phyloP scores from a whole-genome alignment of 2,113 vertebrate genomes.

The Speoplatyrhinus poulsoni region DNA sequence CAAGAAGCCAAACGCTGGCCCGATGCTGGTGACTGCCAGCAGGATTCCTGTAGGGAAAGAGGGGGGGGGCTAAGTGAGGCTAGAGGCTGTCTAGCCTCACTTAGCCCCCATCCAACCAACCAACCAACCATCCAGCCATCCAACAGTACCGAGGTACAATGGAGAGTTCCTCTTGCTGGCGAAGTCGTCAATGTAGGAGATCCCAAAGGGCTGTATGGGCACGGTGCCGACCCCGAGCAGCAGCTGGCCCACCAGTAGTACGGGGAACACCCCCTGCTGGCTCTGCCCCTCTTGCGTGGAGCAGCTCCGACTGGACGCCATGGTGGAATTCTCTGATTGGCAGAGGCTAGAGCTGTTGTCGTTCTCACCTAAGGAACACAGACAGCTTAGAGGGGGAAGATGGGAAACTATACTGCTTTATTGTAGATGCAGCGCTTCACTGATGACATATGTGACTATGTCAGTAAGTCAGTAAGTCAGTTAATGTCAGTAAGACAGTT shows the following conservation, averaged over 20 bases:
- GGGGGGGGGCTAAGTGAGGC: too few relatives aligned
- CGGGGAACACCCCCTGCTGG: conserved; percentile 72
- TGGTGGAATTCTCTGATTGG: background rate
- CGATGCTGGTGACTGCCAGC: conserved; percentile 84
- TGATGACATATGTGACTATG: background rate
- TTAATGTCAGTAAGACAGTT: conserved; percentile 4
- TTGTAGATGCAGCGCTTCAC: too few relatives aligned
- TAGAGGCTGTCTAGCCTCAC: too few relatives aligned
- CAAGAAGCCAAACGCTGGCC: conserved; percentile 86
- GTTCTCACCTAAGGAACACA: conserved; percentile 49
- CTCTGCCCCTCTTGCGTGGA: background rate
- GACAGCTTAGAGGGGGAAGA: background rate
- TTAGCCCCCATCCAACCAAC: too few relatives aligned
- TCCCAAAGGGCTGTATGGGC: conserved; percentile 95
- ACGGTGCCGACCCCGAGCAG: conserved; percentile 86
- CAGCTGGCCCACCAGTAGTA: conserved; percentile 86
- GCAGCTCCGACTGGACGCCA: conserved; percentile 63
- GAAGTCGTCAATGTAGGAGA: conserved; percentile 95
- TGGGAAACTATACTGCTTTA: too few relatives aligned
- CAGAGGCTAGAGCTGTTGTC: conserved; percentile 75
- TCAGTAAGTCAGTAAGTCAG: background rate
- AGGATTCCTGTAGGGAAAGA: conserved; percentile 80
- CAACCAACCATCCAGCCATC: too few relatives aligned
- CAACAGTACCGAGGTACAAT: conserved; percentile 83
- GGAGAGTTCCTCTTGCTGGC: conserved; percentile 89